Base-by-base conservation (phyloP, 2,113 vertebrate genomes). In the Cephalopterus ornatus region DNA sequence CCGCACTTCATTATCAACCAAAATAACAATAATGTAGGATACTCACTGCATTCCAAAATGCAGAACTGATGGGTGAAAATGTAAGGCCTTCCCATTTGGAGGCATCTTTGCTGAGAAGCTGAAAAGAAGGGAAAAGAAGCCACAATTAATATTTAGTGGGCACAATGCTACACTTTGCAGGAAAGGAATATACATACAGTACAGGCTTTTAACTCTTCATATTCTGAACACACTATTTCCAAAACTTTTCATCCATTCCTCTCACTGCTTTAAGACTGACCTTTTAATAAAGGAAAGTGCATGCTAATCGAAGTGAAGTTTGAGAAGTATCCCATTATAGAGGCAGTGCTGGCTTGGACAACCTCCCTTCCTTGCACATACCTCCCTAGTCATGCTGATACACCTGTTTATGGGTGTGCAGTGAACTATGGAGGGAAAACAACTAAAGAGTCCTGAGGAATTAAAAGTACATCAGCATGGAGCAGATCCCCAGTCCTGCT, bases 31-130 rank as follows among this genome's bases (percentile, higher is more conserved):
- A 52, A 90, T 1, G 2, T 56, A 91, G 94, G 63, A 97, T 97
- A 99, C 99, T 99, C 97, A 99, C 99, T 99, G 99, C 86, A 98
- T 97, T 97, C 99, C 99, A 97, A 99, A 99, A 98, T 99, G 99
- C 97, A 99, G 94, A 88, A 98, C 97, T 78, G 99, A 98, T 1
- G 99, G 99, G 95, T 99, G 98, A 96, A 99, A 99, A 98, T 98
- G 98, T 97, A 99, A 97, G 61, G 98, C 98, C 97, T 98, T 99
- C 95, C 98, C 98, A 97, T 96, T 98, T 91, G 96, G 98, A 39
- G 95, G 98, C 35, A 98, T 96, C 96, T 98, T 99, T 91, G 98
- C 95, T 74, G 98, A 98, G 76, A 99, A 99, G 96, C 99, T 99
- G 97, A 82, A 97, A 97, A 95, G 62, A 85, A 77, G 62, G 30